A percentile compares a stretch with the other conserved stretches of the same genome.
Evolutionary conservation across 2,888 invertebrate genomes (phyloP).

Genomic region (Calephelis perditalis): DNA sequence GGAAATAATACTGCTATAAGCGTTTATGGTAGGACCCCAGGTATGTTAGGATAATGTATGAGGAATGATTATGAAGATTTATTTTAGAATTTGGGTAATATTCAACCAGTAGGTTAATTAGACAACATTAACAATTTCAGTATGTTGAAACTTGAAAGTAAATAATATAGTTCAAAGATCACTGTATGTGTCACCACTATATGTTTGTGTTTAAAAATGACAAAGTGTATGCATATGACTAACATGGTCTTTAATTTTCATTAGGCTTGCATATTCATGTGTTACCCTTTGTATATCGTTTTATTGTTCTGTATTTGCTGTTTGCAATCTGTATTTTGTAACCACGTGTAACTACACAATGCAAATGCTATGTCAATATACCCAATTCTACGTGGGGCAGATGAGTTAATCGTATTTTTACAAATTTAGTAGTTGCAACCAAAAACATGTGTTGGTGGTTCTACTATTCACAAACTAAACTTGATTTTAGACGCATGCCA

Average conservation of each 20-base stretch:
- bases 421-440: too few relatives aligned
- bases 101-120: neutral
- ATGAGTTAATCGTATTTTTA: too few relatives aligned
- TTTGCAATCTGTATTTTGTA: slow-evolving; percentile 1
- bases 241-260: slow-evolving; percentile 49
- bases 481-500: too few relatives aligned
- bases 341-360: neutral
- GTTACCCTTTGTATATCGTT: slow-evolving; percentile 56
- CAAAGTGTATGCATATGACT: slow-evolving; percentile 12
- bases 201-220: neutral
- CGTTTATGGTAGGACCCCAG: too few relatives aligned
- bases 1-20: too few relatives aligned
- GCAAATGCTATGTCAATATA: too few relatives aligned
- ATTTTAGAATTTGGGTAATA: neutral
- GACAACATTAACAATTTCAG: neutral
- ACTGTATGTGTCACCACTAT: slow-evolving; percentile 8
- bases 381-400: too few relatives aligned
- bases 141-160: slow-evolving; percentile 2
- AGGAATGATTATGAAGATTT: too few relatives aligned
- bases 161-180: slow-evolving; percentile 9
- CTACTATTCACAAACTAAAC: too few relatives aligned
- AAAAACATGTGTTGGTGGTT: too few relatives aligned
- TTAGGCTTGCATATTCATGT: slow-evolving; percentile 51
- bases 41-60: too few relatives aligned
- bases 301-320: slow-evolving; percentile 41